Evolutionary conservation across 2,797 vertebrate species (phyloP).

Genomic region (Chlorospingus flavigularis): DNA sequence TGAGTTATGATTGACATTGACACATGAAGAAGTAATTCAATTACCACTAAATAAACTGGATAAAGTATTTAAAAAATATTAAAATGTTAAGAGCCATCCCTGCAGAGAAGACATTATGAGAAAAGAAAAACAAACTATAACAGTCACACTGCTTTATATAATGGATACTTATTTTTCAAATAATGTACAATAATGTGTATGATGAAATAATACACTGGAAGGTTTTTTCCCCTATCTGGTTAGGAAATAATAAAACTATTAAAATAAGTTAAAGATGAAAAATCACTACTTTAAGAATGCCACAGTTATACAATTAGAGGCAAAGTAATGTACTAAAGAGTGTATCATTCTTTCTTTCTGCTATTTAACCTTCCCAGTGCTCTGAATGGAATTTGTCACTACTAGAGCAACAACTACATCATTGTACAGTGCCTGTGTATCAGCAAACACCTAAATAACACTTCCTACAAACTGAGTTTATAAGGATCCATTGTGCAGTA

Average conservation of each 20-base stretch:
- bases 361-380: not conserved
- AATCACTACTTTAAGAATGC: not conserved
- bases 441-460: not conserved
- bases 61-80: not conserved
- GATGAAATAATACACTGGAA: not conserved
- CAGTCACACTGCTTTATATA: not conserved
- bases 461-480: not conserved
- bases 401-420: not conserved
- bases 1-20: not conserved
- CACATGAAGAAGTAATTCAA: not conserved
- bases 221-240: not conserved
- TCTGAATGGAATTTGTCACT: not conserved
- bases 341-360: not conserved
- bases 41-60: not conserved
- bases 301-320: not conserved
- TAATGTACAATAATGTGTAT: not conserved
- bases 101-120: not conserved
- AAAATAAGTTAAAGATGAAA: not conserved
- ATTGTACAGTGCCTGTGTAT: accelerated
- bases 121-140: not conserved
- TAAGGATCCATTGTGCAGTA: not conserved
- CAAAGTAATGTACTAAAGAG: not conserved
- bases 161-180: not conserved
- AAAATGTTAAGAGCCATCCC: not conserved
- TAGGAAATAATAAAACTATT: not conserved